Base-by-base conservation (phyloP, 2,888 invertebrate genomes). In the Drosophila trichaetosa region DNA sequence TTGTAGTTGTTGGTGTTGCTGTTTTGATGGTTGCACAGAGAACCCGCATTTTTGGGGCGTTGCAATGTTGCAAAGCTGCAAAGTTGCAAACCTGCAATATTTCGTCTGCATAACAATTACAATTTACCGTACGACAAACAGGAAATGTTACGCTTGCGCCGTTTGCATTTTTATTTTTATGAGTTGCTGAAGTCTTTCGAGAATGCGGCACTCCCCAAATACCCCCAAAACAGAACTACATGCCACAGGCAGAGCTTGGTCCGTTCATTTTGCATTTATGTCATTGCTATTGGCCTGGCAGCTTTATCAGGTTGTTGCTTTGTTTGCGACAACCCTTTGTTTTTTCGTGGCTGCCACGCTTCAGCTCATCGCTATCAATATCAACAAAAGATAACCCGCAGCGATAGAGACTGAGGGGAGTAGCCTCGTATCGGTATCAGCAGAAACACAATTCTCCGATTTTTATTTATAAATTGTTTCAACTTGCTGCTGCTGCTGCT, bases 101-200 rank as follows among this genome's bases (percentile, higher is more conserved):
- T 70, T 79, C 87, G 72, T 84, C 87, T 81, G 83, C 88, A 85
- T 83, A 84, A 85, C 83, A 83, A 83, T 83, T 83, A 87, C 72
- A 56, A 71, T 83, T 82, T 83, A 83, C 88, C 86, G 88, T 83
- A 85, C 68, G 68, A 71, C 73, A 70, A 83, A 82, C 88, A 88
- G 88, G 86, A 83, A 83, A 82, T 80, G 83, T 75, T 88, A 71
- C 78, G 80, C 80, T 85, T 84, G 76, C 73, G 68, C 76, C 76
- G 76, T 70, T 76, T 70, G 76, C 68, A 74, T 72, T 69, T 56
- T 38, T 54, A 33, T 33, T 52, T 84, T 79, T 80, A 73, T 69
- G 80, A 73, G 48, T 62, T 61, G 56, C 57, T n/a, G 27, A 58
- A 79, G 69, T 33, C 52, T 40, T 57, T 56, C 27, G 11, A 54